A percentile compares a stretch with the other conserved stretches of the same genome.
These are phyloP conservation scores for Lophius americanus DNA, from an alignment of 2,797 vertebrate genomes.

Conservation along the genomic window DNA sequence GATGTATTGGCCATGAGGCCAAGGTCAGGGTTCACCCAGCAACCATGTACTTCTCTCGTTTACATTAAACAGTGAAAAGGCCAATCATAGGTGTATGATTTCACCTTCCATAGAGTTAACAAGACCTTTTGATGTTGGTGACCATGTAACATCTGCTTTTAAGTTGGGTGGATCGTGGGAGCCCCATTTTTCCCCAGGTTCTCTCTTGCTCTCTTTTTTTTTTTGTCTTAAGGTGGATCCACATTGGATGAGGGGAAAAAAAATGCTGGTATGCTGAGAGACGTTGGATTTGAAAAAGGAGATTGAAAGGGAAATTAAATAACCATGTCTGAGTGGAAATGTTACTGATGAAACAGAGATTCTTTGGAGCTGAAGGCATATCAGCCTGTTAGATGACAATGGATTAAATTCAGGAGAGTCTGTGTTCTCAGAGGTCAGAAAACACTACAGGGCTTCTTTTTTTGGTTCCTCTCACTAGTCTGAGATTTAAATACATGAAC, in stretches of 20 bases:
- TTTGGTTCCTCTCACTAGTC: conserved; percentile 18
- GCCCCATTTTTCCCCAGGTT: conserved; percentile 8
- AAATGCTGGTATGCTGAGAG: conserved; percentile 41
- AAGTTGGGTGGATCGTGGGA: conserved; percentile 53
- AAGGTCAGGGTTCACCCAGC: conserved; percentile 71
- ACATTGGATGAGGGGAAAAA: conserved; percentile 33
- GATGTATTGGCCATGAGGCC: conserved; percentile 62
- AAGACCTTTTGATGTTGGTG: conserved; percentile 78
- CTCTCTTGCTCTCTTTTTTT: conserved; percentile 5
- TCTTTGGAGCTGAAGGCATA: conserved; percentile 52
- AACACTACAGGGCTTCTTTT: conserved; percentile 19
- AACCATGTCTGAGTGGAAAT: conserved; percentile 57
- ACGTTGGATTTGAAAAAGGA: conserved; percentile 35
- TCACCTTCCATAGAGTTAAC: conserved; percentile 77
- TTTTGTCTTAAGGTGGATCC: conserved; percentile 46
- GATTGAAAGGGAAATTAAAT: conserved; percentile 57
- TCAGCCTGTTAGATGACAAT: conserved; percentile 53
- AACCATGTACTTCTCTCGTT: conserved; percentile 69
- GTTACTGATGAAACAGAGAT: conserved; percentile 46
- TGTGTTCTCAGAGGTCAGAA: conserved; percentile 32
- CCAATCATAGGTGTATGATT: conserved; percentile 81
- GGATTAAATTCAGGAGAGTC: conserved; percentile 49
- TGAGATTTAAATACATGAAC: background rate
- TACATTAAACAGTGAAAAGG: conserved; percentile 74
- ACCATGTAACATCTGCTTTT: conserved; percentile 81